Evolutionary conservation across 2,888 invertebrate genomes (phyloP).

Genomic region (Drosophila trichaetosa): DNA sequence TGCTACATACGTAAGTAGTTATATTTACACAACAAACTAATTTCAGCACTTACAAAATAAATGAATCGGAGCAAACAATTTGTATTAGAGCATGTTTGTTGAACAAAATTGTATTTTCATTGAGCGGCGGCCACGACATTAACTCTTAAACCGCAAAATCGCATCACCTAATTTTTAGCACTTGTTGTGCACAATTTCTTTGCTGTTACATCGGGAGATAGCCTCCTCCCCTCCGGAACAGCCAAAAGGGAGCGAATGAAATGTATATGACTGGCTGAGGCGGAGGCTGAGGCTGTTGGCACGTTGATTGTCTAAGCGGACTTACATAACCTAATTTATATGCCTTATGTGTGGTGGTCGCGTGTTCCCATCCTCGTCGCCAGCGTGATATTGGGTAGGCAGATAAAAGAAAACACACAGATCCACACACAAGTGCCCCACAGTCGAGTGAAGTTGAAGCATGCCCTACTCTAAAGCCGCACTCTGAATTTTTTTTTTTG

Average conservation of each 20-base stretch:
- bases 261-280: conserved; percentile 56
- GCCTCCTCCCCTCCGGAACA: conserved; percentile 13
- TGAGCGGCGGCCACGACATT: conserved; percentile 48
- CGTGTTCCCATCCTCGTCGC: conserved; percentile 59
- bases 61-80: conserved; percentile 26
- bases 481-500: conserved; percentile 4
- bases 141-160: conserved; percentile 60
- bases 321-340: conserved; percentile 71
- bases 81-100: conserved; percentile 11
- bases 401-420: conserved; percentile 47
- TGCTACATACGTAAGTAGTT: background rate
- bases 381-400: conserved; percentile 70
- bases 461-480: conserved; percentile 44
- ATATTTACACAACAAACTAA: conserved; percentile 50
- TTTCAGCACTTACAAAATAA: conserved; percentile 43
- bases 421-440: conserved; percentile 60
- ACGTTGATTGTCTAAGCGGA: conserved; percentile 53
- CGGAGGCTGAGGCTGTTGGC: conserved; percentile 15
- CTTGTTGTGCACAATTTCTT: conserved; percentile 64
- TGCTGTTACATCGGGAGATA: conserved; percentile 13
- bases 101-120: conserved; percentile 19
- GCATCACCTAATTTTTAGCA: conserved; percentile 56
- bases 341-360: conserved; percentile 56
- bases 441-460: conserved; percentile 49
- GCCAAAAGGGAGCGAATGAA: conserved; percentile 36